phyloP scores from a whole-genome alignment of 2,113 vertebrate species.

The Trinectes maculatus region DNA sequence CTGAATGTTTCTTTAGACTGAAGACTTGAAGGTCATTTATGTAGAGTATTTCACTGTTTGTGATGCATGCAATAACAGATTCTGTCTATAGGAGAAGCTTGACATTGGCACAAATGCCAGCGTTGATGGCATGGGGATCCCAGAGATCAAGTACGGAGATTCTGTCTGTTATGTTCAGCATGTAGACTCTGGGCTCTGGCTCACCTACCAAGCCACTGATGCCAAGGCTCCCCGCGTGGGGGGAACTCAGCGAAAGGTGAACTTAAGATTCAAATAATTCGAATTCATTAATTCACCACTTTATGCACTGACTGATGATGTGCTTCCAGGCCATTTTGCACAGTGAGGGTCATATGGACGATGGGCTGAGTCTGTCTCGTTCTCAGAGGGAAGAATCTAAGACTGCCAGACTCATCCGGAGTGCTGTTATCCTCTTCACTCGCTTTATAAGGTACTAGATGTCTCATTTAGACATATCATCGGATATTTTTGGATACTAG shows the following conservation, averaged over 20 bases:
- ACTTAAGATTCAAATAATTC: background rate
- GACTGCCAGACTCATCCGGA: constrained; percentile 90
- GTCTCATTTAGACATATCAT: background rate
- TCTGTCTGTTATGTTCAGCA: constrained; percentile 94
- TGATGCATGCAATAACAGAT: background rate
- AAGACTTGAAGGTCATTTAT: background rate
- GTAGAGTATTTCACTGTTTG: background rate
- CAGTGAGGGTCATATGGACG: constrained; percentile 97
- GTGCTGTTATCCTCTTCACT: constrained; percentile 89
- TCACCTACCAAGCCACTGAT: constrained; percentile 91
- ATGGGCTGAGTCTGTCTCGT: constrained; percentile 92
- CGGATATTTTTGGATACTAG: background rate
- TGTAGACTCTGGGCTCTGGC: constrained; percentile 90
- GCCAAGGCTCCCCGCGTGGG: constrained; percentile 87
- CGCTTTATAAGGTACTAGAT: constrained; percentile 87
- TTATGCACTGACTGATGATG: background rate
- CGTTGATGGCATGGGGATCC: constrained; percentile 90
- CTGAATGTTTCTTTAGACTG: background rate
- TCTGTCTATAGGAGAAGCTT: constrained; percentile 83
- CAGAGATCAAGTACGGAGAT: constrained; percentile 96
- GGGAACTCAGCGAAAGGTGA: constrained; percentile 87
- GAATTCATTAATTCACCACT: constrained; percentile 4
- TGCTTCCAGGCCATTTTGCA: constrained; percentile 90
- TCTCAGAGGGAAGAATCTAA: constrained; percentile 93
- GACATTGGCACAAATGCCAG: constrained; percentile 83